Evolutionary conservation across 2,113 vertebrate genomes (phyloP).

Genomic region (Trinectes maculatus): DNA sequence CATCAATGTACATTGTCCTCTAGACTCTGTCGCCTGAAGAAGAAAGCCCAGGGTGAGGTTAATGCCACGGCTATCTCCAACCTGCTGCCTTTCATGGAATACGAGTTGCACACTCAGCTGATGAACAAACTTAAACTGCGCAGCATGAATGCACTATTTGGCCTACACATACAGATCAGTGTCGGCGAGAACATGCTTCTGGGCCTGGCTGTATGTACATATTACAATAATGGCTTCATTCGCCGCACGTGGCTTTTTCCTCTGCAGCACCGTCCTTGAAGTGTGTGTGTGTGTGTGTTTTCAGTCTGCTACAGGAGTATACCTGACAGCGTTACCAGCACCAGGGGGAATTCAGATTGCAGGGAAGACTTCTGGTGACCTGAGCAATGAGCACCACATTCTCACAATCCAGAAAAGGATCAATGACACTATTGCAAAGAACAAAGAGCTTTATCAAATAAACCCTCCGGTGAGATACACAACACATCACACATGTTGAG

Average conservation of each 20-base stretch:
- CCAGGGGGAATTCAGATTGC: slow-evolving; percentile 97
- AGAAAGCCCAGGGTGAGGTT: slow-evolving; percentile 96
- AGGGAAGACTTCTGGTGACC: slow-evolving; percentile 93
- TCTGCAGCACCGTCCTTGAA: neutral
- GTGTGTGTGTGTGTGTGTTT: slow-evolving; percentile 33
- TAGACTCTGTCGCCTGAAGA: slow-evolving; percentile 96
- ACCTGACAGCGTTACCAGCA: slow-evolving; percentile 89
- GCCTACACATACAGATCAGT: slow-evolving; percentile 94
- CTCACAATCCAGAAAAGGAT: slow-evolving; percentile 96
- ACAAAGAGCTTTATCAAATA: slow-evolving; percentile 95
- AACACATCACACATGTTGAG: neutral
- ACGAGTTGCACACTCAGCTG: slow-evolving; percentile 97
- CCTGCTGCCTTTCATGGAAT: slow-evolving; percentile 97
- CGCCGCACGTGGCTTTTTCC: neutral
- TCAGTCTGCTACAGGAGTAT: slow-evolving; percentile 97
- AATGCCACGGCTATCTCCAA: slow-evolving; percentile 96
- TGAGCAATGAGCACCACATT: slow-evolving; percentile 92
- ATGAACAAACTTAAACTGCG: slow-evolving; percentile 98
- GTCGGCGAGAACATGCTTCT: slow-evolving; percentile 97
- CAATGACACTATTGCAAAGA: slow-evolving; percentile 93
- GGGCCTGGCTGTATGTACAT: slow-evolving; percentile 91
- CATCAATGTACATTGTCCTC: neutral
- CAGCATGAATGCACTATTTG: slow-evolving; percentile 96
- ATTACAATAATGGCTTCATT: slow-evolving; percentile 14
- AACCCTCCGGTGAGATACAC: slow-evolving; percentile 88